phyloP scores from a whole-genome alignment of 2,888 invertebrate genomes.

The Harmothoe impar region DNA sequence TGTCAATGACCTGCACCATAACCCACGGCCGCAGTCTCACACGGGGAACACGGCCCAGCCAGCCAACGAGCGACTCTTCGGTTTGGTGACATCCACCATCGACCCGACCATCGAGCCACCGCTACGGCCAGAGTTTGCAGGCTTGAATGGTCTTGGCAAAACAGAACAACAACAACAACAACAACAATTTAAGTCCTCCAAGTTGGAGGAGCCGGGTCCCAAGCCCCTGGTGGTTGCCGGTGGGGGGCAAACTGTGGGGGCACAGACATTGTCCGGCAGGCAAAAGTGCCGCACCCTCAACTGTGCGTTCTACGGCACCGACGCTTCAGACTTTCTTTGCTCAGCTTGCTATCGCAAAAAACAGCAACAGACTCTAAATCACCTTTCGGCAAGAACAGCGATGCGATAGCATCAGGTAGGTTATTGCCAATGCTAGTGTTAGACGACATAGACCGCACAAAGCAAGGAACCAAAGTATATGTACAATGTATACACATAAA shows the following conservation, averaged over 20 bases:
- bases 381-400: not conserved
- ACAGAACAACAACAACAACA: not conserved
- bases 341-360: slow-evolving; percentile 86
- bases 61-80: slow-evolving; percentile 17
- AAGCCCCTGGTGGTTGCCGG: slow-evolving; percentile 54
- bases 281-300: slow-evolving; percentile 74
- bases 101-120: slow-evolving; percentile 56
- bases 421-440: slow-evolving; percentile 49
- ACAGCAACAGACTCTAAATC: slow-evolving; percentile 43
- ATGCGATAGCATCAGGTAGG: slow-evolving; percentile 63
- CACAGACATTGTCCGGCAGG: not conserved
- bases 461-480: slow-evolving; percentile 14
- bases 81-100: not conserved
- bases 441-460: slow-evolving; percentile 33
- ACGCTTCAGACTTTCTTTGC: slow-evolving; percentile 87
- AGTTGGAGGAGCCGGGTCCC: not conserved
- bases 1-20: slow-evolving; percentile 54
- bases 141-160: slow-evolving; percentile 4
- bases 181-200: not conserved
- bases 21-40: not conserved
- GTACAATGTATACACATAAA: not conserved
- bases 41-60: not conserved
- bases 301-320: slow-evolving; percentile 89
- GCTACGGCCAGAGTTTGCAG: slow-evolving; percentile 15
- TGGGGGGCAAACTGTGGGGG: not conserved